These are phyloP conservation scores for Mustelus asterias DNA, from an alignment of 2,113 vertebrate genomes.

Conservation along the genomic window DNA sequence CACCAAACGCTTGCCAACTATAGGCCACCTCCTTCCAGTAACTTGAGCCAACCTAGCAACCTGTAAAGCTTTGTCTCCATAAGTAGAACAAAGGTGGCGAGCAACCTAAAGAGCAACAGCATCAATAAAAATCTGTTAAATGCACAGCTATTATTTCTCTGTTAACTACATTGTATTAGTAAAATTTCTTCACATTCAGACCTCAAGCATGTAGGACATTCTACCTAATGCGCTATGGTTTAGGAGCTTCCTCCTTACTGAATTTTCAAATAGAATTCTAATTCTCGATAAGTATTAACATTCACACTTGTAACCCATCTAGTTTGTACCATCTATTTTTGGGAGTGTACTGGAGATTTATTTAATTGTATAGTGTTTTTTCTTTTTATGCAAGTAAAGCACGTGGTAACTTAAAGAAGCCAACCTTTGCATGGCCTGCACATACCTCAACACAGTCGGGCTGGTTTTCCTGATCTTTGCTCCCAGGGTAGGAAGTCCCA, in stretches of 20 bases:
- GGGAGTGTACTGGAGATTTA: too few relatives aligned
- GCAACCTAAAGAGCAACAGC: constrained; percentile 60
- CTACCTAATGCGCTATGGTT: not conserved
- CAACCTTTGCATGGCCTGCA: too few relatives aligned
- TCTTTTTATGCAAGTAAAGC: too few relatives aligned
- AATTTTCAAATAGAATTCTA: not conserved
- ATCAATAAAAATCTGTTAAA: constrained; percentile 41
- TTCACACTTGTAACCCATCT: not conserved
- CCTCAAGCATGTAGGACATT: not conserved
- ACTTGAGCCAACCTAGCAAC: constrained; percentile 75
- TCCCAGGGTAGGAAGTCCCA: not conserved
- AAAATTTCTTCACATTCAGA: not conserved
- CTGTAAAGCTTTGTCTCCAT: constrained; percentile 74
- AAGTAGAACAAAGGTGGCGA: constrained; percentile 71
- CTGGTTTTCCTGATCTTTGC: not conserved
- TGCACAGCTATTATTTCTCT: not conserved
- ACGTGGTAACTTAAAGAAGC: too few relatives aligned
- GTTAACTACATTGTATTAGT: not conserved
- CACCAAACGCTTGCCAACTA: constrained; percentile 87
- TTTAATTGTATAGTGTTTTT: too few relatives aligned
- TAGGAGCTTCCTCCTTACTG: not conserved
- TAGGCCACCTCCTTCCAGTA: constrained; percentile 89
- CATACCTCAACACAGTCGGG: not conserved
- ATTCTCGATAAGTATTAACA: not conserved
- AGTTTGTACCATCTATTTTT: not conserved